phyloP scores from a whole-genome alignment of 2,888 invertebrate species.

The Ichneumoninae sp. region DNA sequence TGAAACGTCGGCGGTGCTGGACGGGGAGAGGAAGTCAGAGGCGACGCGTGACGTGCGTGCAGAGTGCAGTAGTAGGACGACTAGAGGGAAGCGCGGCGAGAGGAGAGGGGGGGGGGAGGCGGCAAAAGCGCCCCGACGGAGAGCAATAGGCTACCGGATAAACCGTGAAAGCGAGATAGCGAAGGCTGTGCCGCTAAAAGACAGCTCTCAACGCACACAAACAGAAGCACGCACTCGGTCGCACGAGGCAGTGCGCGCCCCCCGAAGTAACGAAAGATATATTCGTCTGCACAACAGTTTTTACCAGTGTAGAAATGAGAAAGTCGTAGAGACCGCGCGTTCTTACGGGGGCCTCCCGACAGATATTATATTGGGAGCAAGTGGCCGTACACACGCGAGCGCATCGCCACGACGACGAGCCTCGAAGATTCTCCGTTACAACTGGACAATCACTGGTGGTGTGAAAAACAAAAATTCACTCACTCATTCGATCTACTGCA shows the following conservation, averaged over 20 bases:
- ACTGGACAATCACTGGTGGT: not conserved
- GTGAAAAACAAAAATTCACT: slow-evolving; percentile 12
- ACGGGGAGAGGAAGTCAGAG: slow-evolving; percentile 53
- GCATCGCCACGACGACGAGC: slow-evolving; percentile 32
- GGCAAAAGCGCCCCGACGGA: not conserved
- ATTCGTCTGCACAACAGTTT: slow-evolving; percentile 2
- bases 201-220: slow-evolving; percentile 18
- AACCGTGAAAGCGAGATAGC: slow-evolving; percentile 47
- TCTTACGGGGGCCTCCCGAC: not conserved
- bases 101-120: slow-evolving; percentile 11
- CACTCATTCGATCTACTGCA: not conserved
- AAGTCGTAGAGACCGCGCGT: slow-evolving; percentile 73
- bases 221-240: slow-evolving; percentile 22
- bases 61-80: slow-evolving; percentile 33
- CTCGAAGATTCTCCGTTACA: slow-evolving; percentile 16
- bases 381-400: not conserved
- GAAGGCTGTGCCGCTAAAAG: slow-evolving; percentile 1
- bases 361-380: slow-evolving; percentile 48
- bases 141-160: not conserved
- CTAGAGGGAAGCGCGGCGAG: slow-evolving; percentile 33
- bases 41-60: slow-evolving; percentile 57
- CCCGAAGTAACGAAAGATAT: slow-evolving; percentile 11
- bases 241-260: not conserved
- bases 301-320: slow-evolving; percentile 77
- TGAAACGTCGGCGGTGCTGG: slow-evolving; percentile 33